These are phyloP conservation scores for Aporrectodea caliginosa DNA, from an alignment of 1,140 invertebrate species.

Conservation along the genomic window DNA sequence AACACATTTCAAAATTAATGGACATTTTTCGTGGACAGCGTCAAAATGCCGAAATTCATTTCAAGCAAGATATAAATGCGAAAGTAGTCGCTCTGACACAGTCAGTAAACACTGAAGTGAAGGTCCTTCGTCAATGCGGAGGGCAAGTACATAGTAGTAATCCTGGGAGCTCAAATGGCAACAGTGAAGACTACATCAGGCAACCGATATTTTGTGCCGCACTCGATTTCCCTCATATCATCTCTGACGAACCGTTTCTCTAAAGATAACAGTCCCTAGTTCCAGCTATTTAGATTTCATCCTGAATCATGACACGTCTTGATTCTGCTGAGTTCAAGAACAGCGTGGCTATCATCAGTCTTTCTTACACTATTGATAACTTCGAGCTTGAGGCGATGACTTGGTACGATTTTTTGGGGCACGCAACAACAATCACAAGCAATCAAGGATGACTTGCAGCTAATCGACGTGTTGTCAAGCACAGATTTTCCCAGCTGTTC, in stretches of 20 bases:
- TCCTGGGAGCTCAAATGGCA: no score
- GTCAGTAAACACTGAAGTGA: not conserved
- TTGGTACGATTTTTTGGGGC: conserved; percentile 1
- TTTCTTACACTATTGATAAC: conserved; percentile 17
- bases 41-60: no score
- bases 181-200: conserved; percentile 5
- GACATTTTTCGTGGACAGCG: no score
- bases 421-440: no score
- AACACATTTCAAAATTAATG: not conserved
- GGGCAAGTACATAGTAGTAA: not conserved
- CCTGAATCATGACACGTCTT: not conserved
- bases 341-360: not conserved
- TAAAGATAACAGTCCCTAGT: no score
- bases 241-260: not conserved
- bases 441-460: no score
- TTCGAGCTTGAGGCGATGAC: conserved; percentile 10
- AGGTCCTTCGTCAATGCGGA: not conserved
- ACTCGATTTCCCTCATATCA: no score
- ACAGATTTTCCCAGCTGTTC: no score
- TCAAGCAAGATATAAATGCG: not conserved
- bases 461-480: no score
- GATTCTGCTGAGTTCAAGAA: not conserved
- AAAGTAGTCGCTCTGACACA: not conserved
- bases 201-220: not conserved
- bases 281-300: no score